phyloP scores from a whole-genome alignment of 2,888 invertebrate genomes.

The Timandra comae region DNA sequence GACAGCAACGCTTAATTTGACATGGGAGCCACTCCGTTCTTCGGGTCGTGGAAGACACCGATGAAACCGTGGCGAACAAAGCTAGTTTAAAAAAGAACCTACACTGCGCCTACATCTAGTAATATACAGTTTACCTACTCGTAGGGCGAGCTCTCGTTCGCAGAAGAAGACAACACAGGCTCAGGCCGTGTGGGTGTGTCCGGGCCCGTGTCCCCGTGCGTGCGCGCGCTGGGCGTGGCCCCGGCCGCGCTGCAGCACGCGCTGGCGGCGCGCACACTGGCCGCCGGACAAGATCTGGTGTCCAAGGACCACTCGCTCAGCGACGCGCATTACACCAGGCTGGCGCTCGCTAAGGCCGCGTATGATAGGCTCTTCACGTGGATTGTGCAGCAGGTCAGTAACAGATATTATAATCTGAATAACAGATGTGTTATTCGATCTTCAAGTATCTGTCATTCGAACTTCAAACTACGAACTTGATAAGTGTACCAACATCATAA shows the following conservation, averaged over 20 bases:
- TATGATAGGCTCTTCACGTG: constrained; percentile 96
- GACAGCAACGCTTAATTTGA: too few relatives aligned
- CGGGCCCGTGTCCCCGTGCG: constrained; percentile 71
- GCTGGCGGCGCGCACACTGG: constrained; percentile 91
- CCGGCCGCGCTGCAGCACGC: constrained; percentile 85
- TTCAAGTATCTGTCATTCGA: too few relatives aligned
- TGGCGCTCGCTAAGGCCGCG: constrained; percentile 96
- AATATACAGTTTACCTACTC: too few relatives aligned
- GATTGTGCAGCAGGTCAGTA: constrained; percentile 84
- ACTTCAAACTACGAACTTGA: too few relatives aligned
- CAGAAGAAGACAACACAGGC: constrained; percentile 78
- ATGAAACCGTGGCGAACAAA: too few relatives aligned
- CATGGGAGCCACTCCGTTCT: too few relatives aligned
- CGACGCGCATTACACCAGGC: constrained; percentile 91
- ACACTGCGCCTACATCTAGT: too few relatives aligned
- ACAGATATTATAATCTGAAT: too few relatives aligned
- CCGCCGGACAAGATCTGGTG: constrained; percentile 85
- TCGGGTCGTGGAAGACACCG: too few relatives aligned
- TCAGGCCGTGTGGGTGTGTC: constrained; percentile 75
- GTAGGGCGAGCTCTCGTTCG: constrained; percentile 78
- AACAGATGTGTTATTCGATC: too few relatives aligned
- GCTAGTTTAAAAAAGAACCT: too few relatives aligned
- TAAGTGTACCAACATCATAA: too few relatives aligned
- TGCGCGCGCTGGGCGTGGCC: constrained; percentile 73
- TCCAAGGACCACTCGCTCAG: constrained; percentile 90